Conservation (phyloP, 2,113 vertebrate genomes). For the Podilymbus podiceps region DNA sequence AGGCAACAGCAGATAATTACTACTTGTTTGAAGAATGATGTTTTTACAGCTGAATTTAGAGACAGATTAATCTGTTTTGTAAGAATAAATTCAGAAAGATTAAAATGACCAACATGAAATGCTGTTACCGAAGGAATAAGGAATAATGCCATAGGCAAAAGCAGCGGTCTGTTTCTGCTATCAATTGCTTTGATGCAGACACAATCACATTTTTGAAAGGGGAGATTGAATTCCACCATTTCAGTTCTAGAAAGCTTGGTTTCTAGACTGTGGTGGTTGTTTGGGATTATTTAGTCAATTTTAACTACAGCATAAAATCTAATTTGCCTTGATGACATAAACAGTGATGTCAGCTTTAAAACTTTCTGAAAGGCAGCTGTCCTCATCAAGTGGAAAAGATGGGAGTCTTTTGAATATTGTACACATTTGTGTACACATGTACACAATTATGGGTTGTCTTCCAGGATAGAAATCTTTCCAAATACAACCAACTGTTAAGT, state of each 20-base stretch:
- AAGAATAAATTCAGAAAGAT: neutral
- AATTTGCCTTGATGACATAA: neutral
- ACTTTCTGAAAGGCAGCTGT: neutral
- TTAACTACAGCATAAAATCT: neutral
- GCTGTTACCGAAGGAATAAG: neutral
- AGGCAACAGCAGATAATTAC: neutral
- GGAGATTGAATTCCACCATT: neutral
- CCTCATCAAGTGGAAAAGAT: neutral
- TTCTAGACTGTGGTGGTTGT: neutral
- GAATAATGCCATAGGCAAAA: neutral
- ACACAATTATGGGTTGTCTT: neutral
- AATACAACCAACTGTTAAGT: neutral
- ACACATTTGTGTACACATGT: accelerated
- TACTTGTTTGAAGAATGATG: neutral
- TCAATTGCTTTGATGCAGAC: neutral
- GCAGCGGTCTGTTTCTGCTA: neutral
- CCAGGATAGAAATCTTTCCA: neutral
- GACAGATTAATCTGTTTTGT: neutral
- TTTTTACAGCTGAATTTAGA: neutral
- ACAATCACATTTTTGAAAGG: neutral
- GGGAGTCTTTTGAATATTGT: neutral
- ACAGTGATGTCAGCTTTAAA: neutral
- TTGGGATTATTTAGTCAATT: neutral
- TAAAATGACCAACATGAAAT: neutral
- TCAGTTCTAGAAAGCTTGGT: neutral